Evolutionary conservation across 2,797 vertebrate species (phyloP).

Genomic region (Bradypus variegatus): DNA sequence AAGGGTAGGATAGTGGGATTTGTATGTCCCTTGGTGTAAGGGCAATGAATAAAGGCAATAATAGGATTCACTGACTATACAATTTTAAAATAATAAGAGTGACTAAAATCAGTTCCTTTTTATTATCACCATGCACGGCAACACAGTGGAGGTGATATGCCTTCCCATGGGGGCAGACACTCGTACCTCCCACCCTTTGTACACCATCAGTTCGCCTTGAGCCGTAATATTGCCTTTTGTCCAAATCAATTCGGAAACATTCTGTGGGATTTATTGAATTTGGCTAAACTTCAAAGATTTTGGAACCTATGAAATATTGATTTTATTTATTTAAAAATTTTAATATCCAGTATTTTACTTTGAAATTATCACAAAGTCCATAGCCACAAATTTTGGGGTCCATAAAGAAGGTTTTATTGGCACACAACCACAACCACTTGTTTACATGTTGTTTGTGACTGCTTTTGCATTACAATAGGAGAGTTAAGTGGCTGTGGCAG

Average conservation of each 20-base stretch:
- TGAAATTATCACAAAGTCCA: conserved; percentile 87
- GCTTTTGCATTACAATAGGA: background rate
- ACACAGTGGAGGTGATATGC: background rate
- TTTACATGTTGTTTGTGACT: background rate
- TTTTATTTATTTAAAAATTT: conserved; percentile 44
- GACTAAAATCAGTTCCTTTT: background rate
- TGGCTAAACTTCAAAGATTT: background rate
- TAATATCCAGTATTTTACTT: conserved; percentile 95
- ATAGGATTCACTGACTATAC: background rate
- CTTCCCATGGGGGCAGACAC: background rate
- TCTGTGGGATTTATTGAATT: background rate
- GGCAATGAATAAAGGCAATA: background rate
- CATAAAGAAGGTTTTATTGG: background rate
- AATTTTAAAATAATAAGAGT: conserved; percentile 2
- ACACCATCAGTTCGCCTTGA: background rate
- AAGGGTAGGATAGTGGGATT: background rate
- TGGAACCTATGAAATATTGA: background rate
- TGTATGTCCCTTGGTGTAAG: background rate
- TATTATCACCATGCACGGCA: background rate
- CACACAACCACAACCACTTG: background rate
- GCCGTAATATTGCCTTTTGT: background rate
- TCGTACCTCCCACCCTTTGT: background rate
- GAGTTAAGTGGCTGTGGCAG: background rate
- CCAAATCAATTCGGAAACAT: background rate
- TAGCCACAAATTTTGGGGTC: conserved; percentile 75